Percentiles rank a stretch among this genome's conserved stretches.
These are phyloP conservation scores for Napeogenes inachia DNA, from an alignment of 2,888 invertebrate species.

Conservation along the genomic window DNA sequence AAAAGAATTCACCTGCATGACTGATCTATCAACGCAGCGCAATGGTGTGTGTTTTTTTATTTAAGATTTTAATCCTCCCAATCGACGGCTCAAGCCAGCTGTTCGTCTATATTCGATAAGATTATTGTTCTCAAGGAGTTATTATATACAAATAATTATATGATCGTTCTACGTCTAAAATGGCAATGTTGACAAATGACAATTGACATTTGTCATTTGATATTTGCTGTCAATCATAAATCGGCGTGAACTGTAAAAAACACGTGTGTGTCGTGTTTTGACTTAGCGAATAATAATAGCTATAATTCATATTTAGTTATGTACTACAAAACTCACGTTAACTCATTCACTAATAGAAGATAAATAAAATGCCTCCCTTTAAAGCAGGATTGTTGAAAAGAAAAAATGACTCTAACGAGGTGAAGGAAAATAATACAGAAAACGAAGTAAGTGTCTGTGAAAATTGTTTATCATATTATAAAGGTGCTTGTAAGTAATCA, in stretches of 20 bases:
- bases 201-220: not conserved
- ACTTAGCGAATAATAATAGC: not conserved
- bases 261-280: conserved; percentile 20
- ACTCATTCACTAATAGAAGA: conserved; percentile 5
- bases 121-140: too few relatives aligned
- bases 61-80: too few relatives aligned
- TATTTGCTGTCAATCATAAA: not conserved
- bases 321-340: not conserved
- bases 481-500: not conserved
- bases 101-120: too few relatives aligned
- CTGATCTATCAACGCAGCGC: too few relatives aligned
- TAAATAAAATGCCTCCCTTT: conserved; percentile 61
- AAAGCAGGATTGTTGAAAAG: conserved; percentile 59
- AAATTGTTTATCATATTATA: not conserved
- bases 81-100: too few relatives aligned
- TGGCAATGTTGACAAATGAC: not conserved
- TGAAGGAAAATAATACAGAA: conserved; percentile 32
- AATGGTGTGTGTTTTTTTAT: too few relatives aligned
- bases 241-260: conserved; percentile 9
- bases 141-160: too few relatives aligned
- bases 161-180: too few relatives aligned
- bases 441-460: conserved; percentile 38
- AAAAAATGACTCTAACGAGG: conserved; percentile 42
- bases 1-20: too few relatives aligned
- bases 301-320: not conserved